Percentiles rank a stretch among this genome's conserved stretches.
Evolutionary conservation across 2,113 vertebrate species (phyloP).

Genomic region (Synchiropus splendidus): DNA sequence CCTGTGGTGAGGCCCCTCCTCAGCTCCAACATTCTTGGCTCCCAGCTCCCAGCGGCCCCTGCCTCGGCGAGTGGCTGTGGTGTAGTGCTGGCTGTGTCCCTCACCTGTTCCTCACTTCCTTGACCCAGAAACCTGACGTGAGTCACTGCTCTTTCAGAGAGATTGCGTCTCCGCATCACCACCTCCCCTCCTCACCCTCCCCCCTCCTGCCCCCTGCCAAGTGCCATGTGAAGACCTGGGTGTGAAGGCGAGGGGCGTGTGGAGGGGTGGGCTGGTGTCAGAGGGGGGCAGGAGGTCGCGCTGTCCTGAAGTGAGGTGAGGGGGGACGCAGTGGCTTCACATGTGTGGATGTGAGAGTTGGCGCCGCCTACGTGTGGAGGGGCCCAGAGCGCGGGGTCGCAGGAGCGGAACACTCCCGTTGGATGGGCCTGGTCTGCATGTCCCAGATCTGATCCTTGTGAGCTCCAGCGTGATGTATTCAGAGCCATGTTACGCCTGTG

Average conservation of each 20-base stretch:
- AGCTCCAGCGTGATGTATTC: slow-evolving; percentile 91
- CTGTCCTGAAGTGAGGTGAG: slow-evolving; percentile 76
- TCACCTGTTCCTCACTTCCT: too few species aligned
- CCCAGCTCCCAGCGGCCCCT: slow-evolving; percentile 72
- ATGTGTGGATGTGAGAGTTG: slow-evolving; percentile 18
- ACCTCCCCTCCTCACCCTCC: slow-evolving; percentile 43
- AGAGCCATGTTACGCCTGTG: slow-evolving; percentile 86
- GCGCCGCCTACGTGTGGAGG: slow-evolving; percentile 41
- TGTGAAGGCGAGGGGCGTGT: slow-evolving; percentile 78
- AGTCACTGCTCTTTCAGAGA: slow-evolving; percentile 73
- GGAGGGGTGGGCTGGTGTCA: slow-evolving; percentile 57
- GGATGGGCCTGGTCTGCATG: slow-evolving; percentile 81
- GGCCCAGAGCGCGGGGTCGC: slow-evolving; percentile 40
- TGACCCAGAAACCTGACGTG: too few species aligned
- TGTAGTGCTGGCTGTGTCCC: too few species aligned
- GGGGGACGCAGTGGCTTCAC: slow-evolving; percentile 73
- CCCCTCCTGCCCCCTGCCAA: slow-evolving; percentile 72
- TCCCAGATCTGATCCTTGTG: slow-evolving; percentile 94
- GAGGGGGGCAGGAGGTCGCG: slow-evolving; percentile 93
- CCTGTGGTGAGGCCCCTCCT: slow-evolving; percentile 80
- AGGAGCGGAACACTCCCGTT: slow-evolving; percentile 59
- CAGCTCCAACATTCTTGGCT: slow-evolving; percentile 85
- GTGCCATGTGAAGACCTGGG: slow-evolving; percentile 89
- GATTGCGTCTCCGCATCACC: too few species aligned
- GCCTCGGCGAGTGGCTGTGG: too few species aligned